phyloP scores from a whole-genome alignment of 2,797 vertebrate species.

The Phrynocephalus guinanensis region DNA sequence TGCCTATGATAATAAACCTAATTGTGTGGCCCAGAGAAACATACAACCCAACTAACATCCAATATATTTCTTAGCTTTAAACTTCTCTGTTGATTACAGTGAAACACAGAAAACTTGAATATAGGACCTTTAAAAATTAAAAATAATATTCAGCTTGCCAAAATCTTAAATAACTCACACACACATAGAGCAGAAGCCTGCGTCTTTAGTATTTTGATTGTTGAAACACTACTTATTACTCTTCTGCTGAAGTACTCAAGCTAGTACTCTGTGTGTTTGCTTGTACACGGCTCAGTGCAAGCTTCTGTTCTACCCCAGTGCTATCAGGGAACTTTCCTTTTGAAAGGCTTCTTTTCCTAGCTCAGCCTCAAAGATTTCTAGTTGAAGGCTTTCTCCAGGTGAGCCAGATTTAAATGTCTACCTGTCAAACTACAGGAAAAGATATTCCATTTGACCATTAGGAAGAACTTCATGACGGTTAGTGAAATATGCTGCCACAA shows the following conservation, averaged over 20 bases:
- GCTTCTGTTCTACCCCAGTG: no score
- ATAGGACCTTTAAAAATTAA: background rate
- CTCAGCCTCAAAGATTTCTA: no score
- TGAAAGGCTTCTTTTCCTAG: no score
- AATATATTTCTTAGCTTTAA: background rate
- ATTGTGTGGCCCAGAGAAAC: conserved; percentile 26
- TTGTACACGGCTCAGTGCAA: no score
- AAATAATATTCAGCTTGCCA: background rate
- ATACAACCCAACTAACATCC: background rate
- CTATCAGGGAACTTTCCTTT: no score
- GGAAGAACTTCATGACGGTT: no score
- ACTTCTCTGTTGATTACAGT: background rate
- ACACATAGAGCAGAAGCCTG: no score
- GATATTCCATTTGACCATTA: no score
- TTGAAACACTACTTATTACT: background rate
- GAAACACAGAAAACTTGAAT: background rate
- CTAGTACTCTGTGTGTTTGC: background rate
- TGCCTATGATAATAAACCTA: conserved; percentile 47
- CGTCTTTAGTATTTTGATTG: background rate
- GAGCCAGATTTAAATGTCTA: no score
- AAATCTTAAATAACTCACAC: background rate
- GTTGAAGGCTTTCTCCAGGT: no score
- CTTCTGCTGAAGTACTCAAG: background rate
- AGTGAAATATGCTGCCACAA: no score
- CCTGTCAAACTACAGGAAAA: no score